Conservation (phyloP, 1,140 invertebrate genomes). For the Diabrotica virgifera region DNA sequence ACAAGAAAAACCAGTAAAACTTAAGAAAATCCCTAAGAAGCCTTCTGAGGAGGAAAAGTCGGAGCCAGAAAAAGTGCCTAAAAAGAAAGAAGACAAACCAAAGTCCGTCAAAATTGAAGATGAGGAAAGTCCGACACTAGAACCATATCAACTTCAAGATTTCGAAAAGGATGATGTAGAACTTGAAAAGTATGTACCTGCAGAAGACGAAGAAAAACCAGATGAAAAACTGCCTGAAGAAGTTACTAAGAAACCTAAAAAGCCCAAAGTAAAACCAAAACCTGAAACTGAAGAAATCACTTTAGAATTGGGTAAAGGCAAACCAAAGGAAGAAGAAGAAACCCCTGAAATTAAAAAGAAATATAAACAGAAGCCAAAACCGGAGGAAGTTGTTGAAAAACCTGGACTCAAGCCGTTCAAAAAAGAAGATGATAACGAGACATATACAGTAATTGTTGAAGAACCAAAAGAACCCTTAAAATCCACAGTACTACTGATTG, state of each 20-base stretch:
- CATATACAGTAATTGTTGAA: conserved; percentile 25
- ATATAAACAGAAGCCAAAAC: conserved; percentile 53
- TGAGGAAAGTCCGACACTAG: conserved; percentile 35
- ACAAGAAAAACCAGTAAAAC: conserved; percentile 32
- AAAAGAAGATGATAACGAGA: conserved; percentile 44
- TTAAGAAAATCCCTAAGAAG: conserved; percentile 39
- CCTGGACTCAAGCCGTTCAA: conserved; percentile 55
- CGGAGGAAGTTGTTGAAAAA: conserved; percentile 52
- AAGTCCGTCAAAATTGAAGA: conserved; percentile 33
- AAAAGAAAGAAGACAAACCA: conserved; percentile 12
- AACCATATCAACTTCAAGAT: conserved; percentile 44
- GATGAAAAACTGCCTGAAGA: conserved; percentile 32
- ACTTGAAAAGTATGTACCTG: conserved; percentile 32
- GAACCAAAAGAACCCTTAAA: conserved; percentile 11
- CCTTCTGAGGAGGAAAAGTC: conserved; percentile 26
- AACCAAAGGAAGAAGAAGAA: conserved; percentile 40
- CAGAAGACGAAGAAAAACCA: conserved; percentile 31
- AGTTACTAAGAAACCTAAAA: conserved; percentile 32
- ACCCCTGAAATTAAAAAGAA: conserved; percentile 47
- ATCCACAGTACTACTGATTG: conserved; percentile 5
- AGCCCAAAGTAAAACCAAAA: conserved; percentile 35
- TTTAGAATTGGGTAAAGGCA: conserved; percentile 31
- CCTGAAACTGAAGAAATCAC: conserved; percentile 38
- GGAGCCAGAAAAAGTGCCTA: conserved; percentile 33
- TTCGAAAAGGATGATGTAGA: conserved; percentile 35